A percentile compares a stretch with the other conserved stretches of the same genome.
These are phyloP conservation scores for Gymnocephalus cernua DNA, from an alignment of 2,113 vertebrate genomes.

Conservation along the genomic window DNA sequence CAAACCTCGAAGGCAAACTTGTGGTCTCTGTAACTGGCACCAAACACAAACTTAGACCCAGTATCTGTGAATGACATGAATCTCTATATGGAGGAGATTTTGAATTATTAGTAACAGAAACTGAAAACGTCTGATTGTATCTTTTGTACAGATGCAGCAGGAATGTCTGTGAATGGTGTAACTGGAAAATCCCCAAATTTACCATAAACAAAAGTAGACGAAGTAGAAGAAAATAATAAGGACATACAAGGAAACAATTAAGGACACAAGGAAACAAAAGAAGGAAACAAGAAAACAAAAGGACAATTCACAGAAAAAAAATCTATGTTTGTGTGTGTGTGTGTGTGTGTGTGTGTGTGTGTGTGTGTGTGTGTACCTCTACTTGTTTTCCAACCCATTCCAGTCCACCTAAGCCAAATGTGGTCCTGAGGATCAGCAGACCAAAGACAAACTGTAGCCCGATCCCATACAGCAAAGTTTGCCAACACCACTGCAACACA, in stretches of 20 bases:
- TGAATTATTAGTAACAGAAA: constrained; percentile 9
- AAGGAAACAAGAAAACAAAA: background rate
- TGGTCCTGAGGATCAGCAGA: constrained; percentile 87
- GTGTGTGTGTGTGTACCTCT: constrained; percentile 80
- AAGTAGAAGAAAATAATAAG: no score
- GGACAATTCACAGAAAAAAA: background rate
- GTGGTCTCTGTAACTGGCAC: constrained; percentile 86
- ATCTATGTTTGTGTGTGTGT: background rate
- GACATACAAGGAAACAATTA: background rate
- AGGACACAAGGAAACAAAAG: background rate
- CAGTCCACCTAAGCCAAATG: constrained; percentile 82
- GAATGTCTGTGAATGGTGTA: background rate
- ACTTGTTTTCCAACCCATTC: constrained; percentile 87
- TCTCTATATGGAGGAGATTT: constrained; percentile 52
- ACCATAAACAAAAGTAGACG: background rate
- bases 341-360: background rate
- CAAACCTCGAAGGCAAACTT: constrained; percentile 91
- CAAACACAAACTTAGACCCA: constrained; percentile 90
- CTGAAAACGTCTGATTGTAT: background rate
- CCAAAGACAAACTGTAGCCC: constrained; percentile 90
- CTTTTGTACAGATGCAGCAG: background rate
- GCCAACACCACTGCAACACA: constrained; percentile 86
- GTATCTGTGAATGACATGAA: constrained; percentile 86
- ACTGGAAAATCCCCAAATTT: background rate
- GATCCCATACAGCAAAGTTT: constrained; percentile 86